These are phyloP conservation scores for Sminthurinus aureus DNA, from an alignment of 2,888 invertebrate genomes.

Conservation along the genomic window DNA sequence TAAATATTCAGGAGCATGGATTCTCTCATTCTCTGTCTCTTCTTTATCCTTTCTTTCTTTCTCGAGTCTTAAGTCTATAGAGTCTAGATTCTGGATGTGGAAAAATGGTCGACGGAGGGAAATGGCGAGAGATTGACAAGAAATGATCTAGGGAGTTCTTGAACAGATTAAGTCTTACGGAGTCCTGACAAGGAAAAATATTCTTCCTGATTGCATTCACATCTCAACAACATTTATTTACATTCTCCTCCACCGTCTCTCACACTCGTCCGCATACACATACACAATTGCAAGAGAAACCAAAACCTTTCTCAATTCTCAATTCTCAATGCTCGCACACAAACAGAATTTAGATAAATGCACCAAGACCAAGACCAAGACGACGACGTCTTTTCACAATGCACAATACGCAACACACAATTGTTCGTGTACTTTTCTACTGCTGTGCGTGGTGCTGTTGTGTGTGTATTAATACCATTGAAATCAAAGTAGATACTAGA, in stretches of 20 bases:
- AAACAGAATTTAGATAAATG: not conserved
- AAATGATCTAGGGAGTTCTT: conserved; percentile 51
- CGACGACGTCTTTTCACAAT: not conserved
- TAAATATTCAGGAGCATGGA: no score
- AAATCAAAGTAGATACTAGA: no score
- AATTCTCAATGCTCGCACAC: not conserved
- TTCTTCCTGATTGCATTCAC: conserved; percentile 49
- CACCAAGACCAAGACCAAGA: not conserved
- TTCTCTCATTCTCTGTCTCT: no score
- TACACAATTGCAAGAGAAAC: conserved; percentile 10
- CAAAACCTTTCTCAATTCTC: conserved; percentile 20
- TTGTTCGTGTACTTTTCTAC: no score
- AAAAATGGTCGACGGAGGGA: not conserved
- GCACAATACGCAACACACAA: no score
- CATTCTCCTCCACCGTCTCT: conserved; percentile 35
- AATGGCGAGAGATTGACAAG: conserved; percentile 45
- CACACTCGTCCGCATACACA: not conserved
- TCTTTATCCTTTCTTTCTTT: not conserved
- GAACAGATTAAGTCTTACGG: conserved; percentile 47
- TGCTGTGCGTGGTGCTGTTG: no score
- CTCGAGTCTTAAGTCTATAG: no score
- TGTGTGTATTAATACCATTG: no score
- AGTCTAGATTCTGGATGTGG: no score
- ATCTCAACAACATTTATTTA: conserved; percentile 45
- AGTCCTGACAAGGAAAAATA: conserved; percentile 50